Evolutionary conservation across 2,888 invertebrate species (phyloP), one percentile per base, ranked within the genome.

Genomic region (Leuctra nigra): DNA sequence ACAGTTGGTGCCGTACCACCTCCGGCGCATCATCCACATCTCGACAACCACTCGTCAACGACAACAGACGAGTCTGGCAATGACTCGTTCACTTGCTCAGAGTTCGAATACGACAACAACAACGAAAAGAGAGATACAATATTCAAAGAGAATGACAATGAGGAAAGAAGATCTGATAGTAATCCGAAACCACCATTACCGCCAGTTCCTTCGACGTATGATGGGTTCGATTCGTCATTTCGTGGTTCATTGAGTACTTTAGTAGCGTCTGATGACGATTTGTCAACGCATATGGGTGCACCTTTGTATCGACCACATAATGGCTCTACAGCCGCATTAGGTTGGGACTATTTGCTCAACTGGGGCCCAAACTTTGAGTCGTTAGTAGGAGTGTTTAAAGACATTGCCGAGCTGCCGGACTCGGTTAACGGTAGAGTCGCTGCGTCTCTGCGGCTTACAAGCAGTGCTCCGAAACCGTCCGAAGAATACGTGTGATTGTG

Each of bases 301-400:
- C 81, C 81, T 11, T 74, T 89, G 56, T 92, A 91, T 68, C 78
- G 91, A 63, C 87, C 89, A 61, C 81, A 84, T 1, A 87, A 85
- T 67, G 88, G 86, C 52, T 87, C 89, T 1, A 67, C 66, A 20
- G 85, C 87, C 2, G 86, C 90, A 3, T 77, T 95, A 47, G 91
- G 93, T 55, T 95, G 94, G 92, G 94, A 96, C 69, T 93, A 94
- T 69, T 75, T 95, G 62, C 79, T 96, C 57, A 95, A 95, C 73
- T 96, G 95, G 94, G 94, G 95, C 7, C 92, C 94, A 18, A 95
- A 93, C 74, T 96, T 94, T 72, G 92, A 95, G 72, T 93, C 90
- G 70, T 80, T 96, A 69, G 92, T 93, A 61, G 94, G 95, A 23
- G 96, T 96, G 50, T 96, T 95, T 69, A 93, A 91, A 75, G 96